Evolutionary conservation across 2,113 vertebrate species (phyloP), one percentile per base, ranked within the genome.

Genomic region (Calypte anna): DNA sequence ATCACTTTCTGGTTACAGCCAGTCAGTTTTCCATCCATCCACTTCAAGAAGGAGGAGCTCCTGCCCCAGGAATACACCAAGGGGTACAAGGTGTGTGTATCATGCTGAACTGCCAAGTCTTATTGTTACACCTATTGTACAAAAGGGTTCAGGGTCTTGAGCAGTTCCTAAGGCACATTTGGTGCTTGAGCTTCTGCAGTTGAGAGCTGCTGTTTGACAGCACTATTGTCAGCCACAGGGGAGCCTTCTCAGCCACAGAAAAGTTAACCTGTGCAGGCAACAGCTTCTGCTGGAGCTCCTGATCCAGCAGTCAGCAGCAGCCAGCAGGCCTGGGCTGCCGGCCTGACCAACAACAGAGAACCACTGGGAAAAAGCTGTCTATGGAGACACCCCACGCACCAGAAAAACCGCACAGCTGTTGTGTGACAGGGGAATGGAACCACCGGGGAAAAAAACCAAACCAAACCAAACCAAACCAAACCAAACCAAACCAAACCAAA

Each of bases 281-380:
- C 31, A 8, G 59, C 44, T 46, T 72, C 36, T 53, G 22, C 30
- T 27, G 50, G 21, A 77, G 43, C 24, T 20, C 31, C 19, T 61
- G 61, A 23, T 12, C 25, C 10, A 33, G 63, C n/a, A 27, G 3
- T 3, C 23, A 21, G 0, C 14, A 23, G 12, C 16, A 22, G 46
- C 44, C 28, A 13, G 20, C 18, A 3, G 0, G 5, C 16, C n/a
- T 15, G 1, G 7, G 54, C 64, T 14, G 24, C 18, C 14, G 1
- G 30, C 27, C 36, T 15, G 25, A 5, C 18, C 50, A 10, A 38
- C 31, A 25, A 21, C 0, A 10, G 46, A 10, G 25, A 24, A 14
- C 21, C 31, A 12, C 27, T 1, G 7, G 8, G 17, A 22, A 36
- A 23, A 8, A n/a, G 23, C 27, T 4, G 50, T 2, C 14, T 7